Conservation (phyloP, 2,888 invertebrate species). For the Theretra japonica region DNA sequence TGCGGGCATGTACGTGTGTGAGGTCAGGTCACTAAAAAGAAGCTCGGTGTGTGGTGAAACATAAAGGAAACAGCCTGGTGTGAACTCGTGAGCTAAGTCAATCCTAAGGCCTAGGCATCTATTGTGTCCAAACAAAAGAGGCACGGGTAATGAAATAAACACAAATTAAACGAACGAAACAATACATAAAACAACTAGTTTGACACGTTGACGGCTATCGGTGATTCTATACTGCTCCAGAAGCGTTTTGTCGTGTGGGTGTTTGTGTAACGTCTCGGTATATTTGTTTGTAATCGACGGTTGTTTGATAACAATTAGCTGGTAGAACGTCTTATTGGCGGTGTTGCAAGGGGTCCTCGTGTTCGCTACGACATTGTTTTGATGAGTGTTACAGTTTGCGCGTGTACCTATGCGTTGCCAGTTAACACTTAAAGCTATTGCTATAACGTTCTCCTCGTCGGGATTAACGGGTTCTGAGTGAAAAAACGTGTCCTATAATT, state of each 20-base stretch:
- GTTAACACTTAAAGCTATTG: constrained; percentile 82
- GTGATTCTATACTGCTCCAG: constrained; percentile 80
- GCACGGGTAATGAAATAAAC: constrained; percentile 74
- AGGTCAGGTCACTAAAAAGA: constrained; percentile 84
- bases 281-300: constrained; percentile 41
- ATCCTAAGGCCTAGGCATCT: constrained; percentile 84
- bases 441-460: constrained; percentile 51
- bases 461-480: constrained; percentile 66
- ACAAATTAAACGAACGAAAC: constrained; percentile 65
- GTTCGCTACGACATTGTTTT: background rate
- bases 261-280: constrained; percentile 59
- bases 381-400: constrained; percentile 58
- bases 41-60: constrained; percentile 83
- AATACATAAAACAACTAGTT: constrained; percentile 76
- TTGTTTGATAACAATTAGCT: constrained; percentile 2
- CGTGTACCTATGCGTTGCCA: constrained; percentile 73
- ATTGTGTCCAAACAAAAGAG: constrained; percentile 81
- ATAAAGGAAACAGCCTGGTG: constrained; percentile 82
- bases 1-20: constrained; percentile 84
- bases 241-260: constrained; percentile 79
- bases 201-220: constrained; percentile 81
- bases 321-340: constrained; percentile 19
- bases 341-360: background rate
- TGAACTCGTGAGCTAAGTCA: constrained; percentile 82
- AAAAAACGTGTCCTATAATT: constrained; percentile 7